phyloP scores from a whole-genome alignment of 2,888 invertebrate genomes.

The Apotomis capreana region DNA sequence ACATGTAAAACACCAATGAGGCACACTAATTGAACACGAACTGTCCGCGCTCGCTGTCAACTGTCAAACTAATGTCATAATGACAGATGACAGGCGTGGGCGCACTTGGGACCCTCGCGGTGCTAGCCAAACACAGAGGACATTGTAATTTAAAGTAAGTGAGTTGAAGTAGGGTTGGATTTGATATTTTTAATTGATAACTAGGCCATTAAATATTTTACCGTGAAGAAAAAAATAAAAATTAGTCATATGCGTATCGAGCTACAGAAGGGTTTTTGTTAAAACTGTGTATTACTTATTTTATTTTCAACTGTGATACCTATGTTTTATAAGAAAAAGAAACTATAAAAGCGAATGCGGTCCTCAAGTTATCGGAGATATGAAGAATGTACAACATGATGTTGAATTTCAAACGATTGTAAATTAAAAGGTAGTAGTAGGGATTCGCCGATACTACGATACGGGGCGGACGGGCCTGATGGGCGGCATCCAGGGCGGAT shows the following conservation, averaged over 20 bases:
- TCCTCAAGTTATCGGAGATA: not conserved
- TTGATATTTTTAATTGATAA: no score
- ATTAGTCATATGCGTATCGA: not conserved
- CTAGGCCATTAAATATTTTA: not conserved
- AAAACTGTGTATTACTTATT: not conserved
- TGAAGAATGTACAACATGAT: constrained; percentile 2
- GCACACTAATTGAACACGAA: constrained; percentile 38
- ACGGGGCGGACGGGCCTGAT: no score
- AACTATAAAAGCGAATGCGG: not conserved
- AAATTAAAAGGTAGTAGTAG: constrained; percentile 19
- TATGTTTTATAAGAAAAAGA: no score
- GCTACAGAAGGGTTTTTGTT: not conserved
- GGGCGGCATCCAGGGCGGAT: no score
- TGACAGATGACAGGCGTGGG: constrained; percentile 45
- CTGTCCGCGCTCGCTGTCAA: constrained; percentile 44
- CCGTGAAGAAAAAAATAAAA: not conserved
- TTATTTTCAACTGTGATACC: no score
- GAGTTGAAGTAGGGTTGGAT: not conserved
- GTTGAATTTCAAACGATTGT: constrained; percentile 13
- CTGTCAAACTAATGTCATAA: constrained; percentile 43
- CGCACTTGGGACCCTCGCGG: constrained; percentile 30
- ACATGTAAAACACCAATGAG: constrained; percentile 36
- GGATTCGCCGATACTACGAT: no score
- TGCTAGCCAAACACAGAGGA: not conserved
- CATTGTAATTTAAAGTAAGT: not conserved